Evolutionary conservation across 2,888 invertebrate genomes (phyloP).

Genomic region (Euplexia lucipara): DNA sequence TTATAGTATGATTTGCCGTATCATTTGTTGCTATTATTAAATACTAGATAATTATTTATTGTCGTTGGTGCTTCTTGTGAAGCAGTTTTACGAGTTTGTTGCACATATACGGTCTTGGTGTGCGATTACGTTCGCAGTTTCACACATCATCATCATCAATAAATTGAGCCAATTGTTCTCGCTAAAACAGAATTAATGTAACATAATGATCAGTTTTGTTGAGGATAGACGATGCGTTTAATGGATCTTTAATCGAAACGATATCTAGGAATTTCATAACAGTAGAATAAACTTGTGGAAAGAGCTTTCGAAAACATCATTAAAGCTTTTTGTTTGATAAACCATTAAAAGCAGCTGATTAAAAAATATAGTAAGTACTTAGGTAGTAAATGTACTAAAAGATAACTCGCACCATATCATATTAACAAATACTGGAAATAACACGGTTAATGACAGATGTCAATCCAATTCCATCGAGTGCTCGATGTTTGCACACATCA

Average conservation of each 20-base stretch:
- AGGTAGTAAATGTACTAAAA: conserved; percentile 21
- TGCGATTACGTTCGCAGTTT: conserved; percentile 48
- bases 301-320: not conserved
- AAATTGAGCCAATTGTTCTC: conserved; percentile 44
- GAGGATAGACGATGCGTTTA: conserved; percentile 6
- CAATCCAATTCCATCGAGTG: conserved; percentile 79
- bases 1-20: conserved; percentile 41
- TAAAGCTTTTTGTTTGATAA: not conserved
- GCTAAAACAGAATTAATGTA: conserved; percentile 26
- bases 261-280: conserved; percentile 34
- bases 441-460: conserved; percentile 69
- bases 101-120: conserved; percentile 49
- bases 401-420: conserved; percentile 34
- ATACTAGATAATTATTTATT: conserved; percentile 58
- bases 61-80: conserved; percentile 39
- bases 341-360: not conserved
- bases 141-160: conserved; percentile 43
- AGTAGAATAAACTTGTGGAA: not conserved
- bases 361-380: not conserved
- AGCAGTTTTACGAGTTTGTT: conserved; percentile 51
- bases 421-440: conserved; percentile 49
- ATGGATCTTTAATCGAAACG: conserved; percentile 9
- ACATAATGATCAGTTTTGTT: conserved; percentile 29
- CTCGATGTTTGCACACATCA: conserved; percentile 74
- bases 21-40: conserved; percentile 57